phyloP scores from a whole-genome alignment of 2,113 vertebrate genomes.

The Ondatra zibethicus region DNA sequence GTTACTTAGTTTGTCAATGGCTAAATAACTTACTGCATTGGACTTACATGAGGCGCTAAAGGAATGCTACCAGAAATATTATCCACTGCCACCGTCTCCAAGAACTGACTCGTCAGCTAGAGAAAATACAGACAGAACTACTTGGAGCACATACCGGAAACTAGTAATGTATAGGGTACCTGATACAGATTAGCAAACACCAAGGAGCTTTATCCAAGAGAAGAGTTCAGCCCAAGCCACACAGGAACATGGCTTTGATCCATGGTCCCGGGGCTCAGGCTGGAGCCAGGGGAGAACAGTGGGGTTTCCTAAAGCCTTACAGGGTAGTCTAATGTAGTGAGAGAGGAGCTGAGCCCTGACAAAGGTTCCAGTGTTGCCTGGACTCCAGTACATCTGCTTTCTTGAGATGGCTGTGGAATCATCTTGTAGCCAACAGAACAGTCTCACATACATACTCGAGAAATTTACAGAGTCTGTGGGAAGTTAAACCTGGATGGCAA shows the following conservation, averaged over 20 bases:
- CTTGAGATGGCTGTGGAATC: not conserved
- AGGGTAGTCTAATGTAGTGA: not conserved
- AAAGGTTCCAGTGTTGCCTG: not conserved
- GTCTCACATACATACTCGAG: conserved; percentile 51
- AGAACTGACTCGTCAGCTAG: conserved; percentile 11
- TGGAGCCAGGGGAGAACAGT: not conserved
- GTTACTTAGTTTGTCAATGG: not conserved
- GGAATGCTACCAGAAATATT: not conserved
- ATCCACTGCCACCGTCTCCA: not conserved
- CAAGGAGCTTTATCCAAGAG: not conserved
- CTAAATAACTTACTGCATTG: not conserved
- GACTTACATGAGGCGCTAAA: not conserved
- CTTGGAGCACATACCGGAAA: not conserved
- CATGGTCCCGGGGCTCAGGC: not conserved
- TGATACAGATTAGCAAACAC: not conserved
- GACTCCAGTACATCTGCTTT: conserved; percentile 1
- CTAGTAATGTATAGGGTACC: not conserved
- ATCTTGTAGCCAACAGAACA: not conserved
- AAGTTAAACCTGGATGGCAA: conserved; percentile 43
- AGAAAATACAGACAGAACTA: not conserved
- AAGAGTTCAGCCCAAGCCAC: not conserved
- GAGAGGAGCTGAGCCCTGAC: not conserved
- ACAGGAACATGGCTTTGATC: not conserved
- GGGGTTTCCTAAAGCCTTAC: not conserved
- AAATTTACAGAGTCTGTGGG: conserved; percentile 47